Percentiles rank a stretch among this genome's conserved stretches.
phyloP scores from a whole-genome alignment of 2,113 vertebrate species.

The Leiothrix lutea region DNA sequence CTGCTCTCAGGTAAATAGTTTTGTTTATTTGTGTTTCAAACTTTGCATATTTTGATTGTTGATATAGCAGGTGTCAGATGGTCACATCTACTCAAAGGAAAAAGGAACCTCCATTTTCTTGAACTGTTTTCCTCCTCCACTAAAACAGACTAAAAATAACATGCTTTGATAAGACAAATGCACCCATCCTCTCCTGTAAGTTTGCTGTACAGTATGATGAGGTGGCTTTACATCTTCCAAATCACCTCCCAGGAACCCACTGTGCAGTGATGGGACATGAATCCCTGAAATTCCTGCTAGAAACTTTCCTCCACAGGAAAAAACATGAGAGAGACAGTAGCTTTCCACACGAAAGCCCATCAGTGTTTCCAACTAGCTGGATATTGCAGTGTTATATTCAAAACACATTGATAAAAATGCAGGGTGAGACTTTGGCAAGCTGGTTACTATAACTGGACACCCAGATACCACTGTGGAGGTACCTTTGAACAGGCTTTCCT shows the following conservation, averaged over 20 bases:
- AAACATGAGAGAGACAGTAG: accelerated
- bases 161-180: neutral
- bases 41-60: neutral
- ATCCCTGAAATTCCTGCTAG: neutral
- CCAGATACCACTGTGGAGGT: neutral
- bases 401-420: neutral
- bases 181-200: neutral
- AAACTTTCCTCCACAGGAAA: neutral
- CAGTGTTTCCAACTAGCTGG: neutral
- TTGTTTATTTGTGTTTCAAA: neutral
- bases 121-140: neutral
- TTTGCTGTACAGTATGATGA: neutral
- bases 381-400: neutral
- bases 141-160: neutral
- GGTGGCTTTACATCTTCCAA: neutral
- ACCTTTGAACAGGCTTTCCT: neutral
- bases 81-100: neutral
- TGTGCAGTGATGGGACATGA: neutral
- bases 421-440: neutral
- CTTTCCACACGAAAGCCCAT: neutral
- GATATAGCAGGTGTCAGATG: neutral
- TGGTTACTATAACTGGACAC: neutral
- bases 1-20: neutral
- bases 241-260: neutral
- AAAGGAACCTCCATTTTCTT: neutral